Conservation (phyloP, 2,113 vertebrate species). For the Lepisosteus oculatus region DNA sequence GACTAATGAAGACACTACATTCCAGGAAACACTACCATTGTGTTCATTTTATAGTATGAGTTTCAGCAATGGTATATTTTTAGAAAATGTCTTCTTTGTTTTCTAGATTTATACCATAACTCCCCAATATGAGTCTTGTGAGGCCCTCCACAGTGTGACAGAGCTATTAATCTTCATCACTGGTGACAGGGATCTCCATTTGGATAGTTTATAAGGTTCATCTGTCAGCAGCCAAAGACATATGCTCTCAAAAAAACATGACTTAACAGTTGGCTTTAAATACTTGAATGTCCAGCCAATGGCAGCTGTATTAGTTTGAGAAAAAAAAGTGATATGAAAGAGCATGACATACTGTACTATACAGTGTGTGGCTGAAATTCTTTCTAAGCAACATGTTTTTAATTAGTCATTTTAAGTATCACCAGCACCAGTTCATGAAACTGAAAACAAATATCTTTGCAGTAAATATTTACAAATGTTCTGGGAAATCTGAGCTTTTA, state of each 20-base stretch:
- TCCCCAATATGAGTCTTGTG: not conserved
- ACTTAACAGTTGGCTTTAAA: not conserved
- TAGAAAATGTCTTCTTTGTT: not conserved
- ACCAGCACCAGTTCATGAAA: too few species aligned
- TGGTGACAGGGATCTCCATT: slow-evolving; percentile 14
- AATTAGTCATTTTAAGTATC: too few species aligned
- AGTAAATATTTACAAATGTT: too few species aligned
- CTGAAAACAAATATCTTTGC: too few species aligned
- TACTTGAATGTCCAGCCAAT: not conserved
- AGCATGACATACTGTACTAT: too few species aligned
- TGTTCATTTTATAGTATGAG: too few species aligned
- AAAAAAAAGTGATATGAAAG: too few species aligned
- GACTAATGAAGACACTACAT: not conserved
- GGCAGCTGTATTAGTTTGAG: not conserved
- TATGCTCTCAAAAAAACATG: not conserved
- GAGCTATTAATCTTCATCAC: slow-evolving; percentile 16
- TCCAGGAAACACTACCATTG: not conserved
- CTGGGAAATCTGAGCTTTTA: too few species aligned
- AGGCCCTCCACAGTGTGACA: not conserved
- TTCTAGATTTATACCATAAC: not conserved
- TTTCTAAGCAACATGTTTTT: too few species aligned
- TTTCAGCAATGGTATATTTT: not conserved
- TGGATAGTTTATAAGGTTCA: slow-evolving; percentile 1
- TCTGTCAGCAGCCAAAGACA: slow-evolving; percentile 9
- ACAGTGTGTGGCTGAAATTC: too few species aligned